Base-by-base conservation (phyloP, 2,113 vertebrate species). In the Etheostoma cragini region DNA sequence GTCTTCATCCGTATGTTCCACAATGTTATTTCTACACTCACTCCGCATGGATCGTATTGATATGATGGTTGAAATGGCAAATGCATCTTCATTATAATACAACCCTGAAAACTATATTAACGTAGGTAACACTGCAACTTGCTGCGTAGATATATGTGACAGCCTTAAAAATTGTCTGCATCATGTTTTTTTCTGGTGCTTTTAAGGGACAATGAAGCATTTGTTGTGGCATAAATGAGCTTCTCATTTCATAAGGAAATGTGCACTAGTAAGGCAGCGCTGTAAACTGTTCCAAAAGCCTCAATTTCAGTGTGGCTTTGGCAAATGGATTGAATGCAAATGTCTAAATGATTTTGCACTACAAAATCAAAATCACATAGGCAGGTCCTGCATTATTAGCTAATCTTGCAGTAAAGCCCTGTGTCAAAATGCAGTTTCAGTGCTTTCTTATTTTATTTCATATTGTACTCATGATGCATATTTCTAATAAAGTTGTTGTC, bases 1-100 rank as follows among this genome's bases (percentile, higher is more conserved):
- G 0, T 15, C 76, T 70, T 72, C 70, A 45, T 67, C 19, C 70
- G 75, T 30, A 50, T 78, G 38, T 65, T 80, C 58, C 56, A 69
- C 53, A 15, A 80, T 73, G 63, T 76, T 73, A 73, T 82, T 61
- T 63, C 73, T 35, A n/a, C 60, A 49, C 22, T 60, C 54, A 50
- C 53, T 63, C 49, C 60, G 71, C 46, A 54, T 70, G 76, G 67
- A 80, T 74, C 58, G 67, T 66, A 69, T 8, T 76, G 11, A 82
- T 46, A 66, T 35, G n/a, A 50, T 21, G 22, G 11, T 21, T 53
- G 54, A 66, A 62, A 19, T 21, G 14, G 62, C 14, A 14, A 33
- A 63, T 73, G 35, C 17, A 72, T 65, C 45, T 49, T 62, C 14
- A 65, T 78, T 56, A 64, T 24, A 62, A 21, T 38, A 30, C 65